A percentile compares a stretch with the other conserved stretches of the same genome.
These are phyloP conservation scores for Lepidurus apus DNA, from an alignment of 1,140 invertebrate species.

Conservation along the genomic window DNA sequence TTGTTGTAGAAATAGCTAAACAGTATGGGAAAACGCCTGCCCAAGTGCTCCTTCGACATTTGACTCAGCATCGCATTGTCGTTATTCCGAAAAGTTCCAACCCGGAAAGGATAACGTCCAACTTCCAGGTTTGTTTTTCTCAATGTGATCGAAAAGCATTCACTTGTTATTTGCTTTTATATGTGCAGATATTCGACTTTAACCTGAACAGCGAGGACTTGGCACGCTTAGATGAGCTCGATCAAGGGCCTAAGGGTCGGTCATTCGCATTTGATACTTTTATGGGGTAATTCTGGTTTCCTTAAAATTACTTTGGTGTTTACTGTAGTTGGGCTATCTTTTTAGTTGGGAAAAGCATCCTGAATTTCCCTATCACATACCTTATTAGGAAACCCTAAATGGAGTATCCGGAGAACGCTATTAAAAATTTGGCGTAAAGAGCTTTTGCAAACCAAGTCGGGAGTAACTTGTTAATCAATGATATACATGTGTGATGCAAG, in stretches of 20 bases:
- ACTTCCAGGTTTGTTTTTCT: conserved; percentile 40
- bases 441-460: no score
- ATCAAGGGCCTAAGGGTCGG: conserved; percentile 54
- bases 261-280: conserved; percentile 58
- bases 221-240: conserved; percentile 48
- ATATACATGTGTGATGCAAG: no score
- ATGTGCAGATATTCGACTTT: conserved; percentile 54
- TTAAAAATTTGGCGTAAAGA: no score
- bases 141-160: neutral
- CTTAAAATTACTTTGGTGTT: neutral
- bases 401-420: no score
- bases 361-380: neutral
- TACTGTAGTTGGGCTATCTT: neutral
- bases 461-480: no score
- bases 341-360: conserved; percentile 9
- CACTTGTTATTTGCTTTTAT: neutral
- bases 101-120: conserved; percentile 42
- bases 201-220: conserved; percentile 51
- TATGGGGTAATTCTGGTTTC: conserved; percentile 31
- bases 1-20: conserved; percentile 37
- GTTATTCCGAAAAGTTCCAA: conserved; percentile 29
- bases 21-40: conserved; percentile 38
- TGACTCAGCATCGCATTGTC: neutral
- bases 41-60: conserved; percentile 37
- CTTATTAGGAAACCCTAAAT: neutral